Evolutionary conservation across 2,888 invertebrate genomes (phyloP), one percentile per base, ranked within the genome.

Genomic region (Axea sp.): DNA sequence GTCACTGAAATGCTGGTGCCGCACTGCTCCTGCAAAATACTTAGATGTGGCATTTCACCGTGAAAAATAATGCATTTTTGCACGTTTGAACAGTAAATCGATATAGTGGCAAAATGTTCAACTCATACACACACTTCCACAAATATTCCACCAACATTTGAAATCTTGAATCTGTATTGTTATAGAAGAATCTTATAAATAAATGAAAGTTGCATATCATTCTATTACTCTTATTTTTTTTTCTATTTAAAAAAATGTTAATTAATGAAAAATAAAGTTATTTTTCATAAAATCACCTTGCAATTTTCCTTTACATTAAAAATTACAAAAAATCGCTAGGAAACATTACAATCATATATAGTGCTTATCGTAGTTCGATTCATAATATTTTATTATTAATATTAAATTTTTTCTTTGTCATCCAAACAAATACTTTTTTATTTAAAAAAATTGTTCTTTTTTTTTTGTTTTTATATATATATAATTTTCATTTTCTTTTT

Each of bases 11-110:
- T 80, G 83, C 80, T 79, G 84, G 83, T 83, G 86, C 81, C 83
- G 83, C 80, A 78, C 86, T 82, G 86, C 85, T 85, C 86, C 86
- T 86, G 86, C 81, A 87, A 86, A 86, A 86, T 83, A 86, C 84
- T 86, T 83, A 84, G 82, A 83, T 81, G 82, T 81, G 80, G 84
- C 79, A 80, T 78, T 77, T 67, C 77, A 80, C 77, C 62, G 77
- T 77, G 76, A 77, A 73, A 81, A 81, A 78, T 76, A 68, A 35
- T 51, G 30, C 9, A 17, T 35, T 37, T 35, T 67, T 68, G 57
- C 67, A 57, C 68, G 14, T 49, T 51, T 51, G 22, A 41, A 71
- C 47, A 76, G 75, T 77, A 71, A 75, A 74, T 59, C 43, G 45
- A 78, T 73, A 77, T 57, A 80, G 74, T 75, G 76, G 77, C 75